Evolutionary conservation across 2,797 vertebrate genomes (phyloP).

Genomic region (Antennarius maculatus): DNA sequence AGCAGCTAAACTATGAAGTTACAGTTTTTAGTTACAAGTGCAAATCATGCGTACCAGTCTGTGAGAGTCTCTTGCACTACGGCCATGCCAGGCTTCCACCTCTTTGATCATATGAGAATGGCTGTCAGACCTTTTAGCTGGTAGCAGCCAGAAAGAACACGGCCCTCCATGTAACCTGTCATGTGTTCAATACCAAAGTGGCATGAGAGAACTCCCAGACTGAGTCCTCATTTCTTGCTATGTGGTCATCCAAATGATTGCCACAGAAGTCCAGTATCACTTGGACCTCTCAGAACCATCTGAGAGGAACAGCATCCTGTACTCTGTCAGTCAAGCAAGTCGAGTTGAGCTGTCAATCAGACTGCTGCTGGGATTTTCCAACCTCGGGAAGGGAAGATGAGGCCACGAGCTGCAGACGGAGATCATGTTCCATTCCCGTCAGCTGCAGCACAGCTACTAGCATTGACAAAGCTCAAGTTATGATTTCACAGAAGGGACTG

Average conservation of each 20-base stretch:
- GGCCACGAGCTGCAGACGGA: conserved; percentile 55
- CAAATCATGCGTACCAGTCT: conserved; percentile 6
- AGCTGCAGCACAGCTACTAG: conserved; percentile 47
- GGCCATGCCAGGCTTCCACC: conserved; percentile 38
- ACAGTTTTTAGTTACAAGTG: too few relatives aligned
- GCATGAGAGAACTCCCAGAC: conserved; percentile 46
- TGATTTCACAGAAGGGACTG: conserved; percentile 70
- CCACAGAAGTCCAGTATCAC: conserved; percentile 49
- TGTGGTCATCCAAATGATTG: conserved; percentile 41
- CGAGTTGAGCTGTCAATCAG: conserved; percentile 56
- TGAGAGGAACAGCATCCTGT: conserved; percentile 42
- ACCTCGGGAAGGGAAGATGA: conserved; percentile 40
- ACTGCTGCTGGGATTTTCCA: conserved; percentile 48
- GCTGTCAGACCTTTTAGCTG: conserved; percentile 60
- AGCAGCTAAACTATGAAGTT: background rate
- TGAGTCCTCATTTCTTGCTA: conserved; percentile 40
- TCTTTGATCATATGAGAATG: conserved; percentile 37
- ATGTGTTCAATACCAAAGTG: conserved; percentile 57
- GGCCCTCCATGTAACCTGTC: conserved; percentile 61
- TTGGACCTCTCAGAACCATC: conserved; percentile 42
- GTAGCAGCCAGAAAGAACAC: conserved; percentile 60
- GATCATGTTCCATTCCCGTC: conserved; percentile 64
- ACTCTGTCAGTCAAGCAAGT: conserved; percentile 60
- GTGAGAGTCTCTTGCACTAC: conserved; percentile 16
- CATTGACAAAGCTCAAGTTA: conserved; percentile 64